A percentile compares a stretch with the other conserved stretches of the same genome.
Evolutionary conservation across 2,113 vertebrate species (phyloP).

Genomic region (Deroptyus accipitrinus): DNA sequence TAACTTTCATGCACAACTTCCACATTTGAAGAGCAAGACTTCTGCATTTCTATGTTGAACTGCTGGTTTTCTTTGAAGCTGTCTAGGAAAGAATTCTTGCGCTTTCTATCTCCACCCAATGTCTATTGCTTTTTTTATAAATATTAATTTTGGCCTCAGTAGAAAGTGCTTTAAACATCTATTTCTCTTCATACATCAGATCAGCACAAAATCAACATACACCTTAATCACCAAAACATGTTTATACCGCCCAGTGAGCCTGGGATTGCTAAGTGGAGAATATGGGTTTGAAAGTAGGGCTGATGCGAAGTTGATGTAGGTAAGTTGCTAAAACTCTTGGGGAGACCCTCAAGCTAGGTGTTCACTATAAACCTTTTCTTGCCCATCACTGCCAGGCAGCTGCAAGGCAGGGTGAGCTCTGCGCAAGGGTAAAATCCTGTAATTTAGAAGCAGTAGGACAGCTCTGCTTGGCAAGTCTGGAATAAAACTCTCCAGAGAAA

Average conservation of each 20-base stretch:
- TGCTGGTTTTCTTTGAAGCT: background rate
- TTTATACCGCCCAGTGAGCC: background rate
- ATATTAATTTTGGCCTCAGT: background rate
- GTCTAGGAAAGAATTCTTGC: background rate
- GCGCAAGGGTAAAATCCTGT: background rate
- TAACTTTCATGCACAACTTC: background rate
- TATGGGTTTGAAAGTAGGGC: background rate
- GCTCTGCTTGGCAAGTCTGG: background rate
- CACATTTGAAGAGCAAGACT: background rate
- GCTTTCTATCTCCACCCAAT: background rate
- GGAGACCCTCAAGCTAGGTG: background rate
- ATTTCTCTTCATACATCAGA: background rate
- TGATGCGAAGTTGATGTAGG: background rate
- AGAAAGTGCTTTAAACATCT: background rate
- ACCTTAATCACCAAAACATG: background rate
- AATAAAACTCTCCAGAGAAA: background rate
- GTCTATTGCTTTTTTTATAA: background rate
- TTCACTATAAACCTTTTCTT: background rate
- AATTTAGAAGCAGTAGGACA: background rate
- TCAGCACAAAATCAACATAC: background rate
- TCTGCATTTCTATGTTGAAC: background rate
- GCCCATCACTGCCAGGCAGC: background rate
- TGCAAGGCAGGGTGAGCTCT: background rate
- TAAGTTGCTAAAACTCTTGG: background rate
- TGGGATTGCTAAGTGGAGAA: background rate